phyloP scores from a whole-genome alignment of 92 coral and sea anemone species.

The Galaxea fascicularis region DNA sequence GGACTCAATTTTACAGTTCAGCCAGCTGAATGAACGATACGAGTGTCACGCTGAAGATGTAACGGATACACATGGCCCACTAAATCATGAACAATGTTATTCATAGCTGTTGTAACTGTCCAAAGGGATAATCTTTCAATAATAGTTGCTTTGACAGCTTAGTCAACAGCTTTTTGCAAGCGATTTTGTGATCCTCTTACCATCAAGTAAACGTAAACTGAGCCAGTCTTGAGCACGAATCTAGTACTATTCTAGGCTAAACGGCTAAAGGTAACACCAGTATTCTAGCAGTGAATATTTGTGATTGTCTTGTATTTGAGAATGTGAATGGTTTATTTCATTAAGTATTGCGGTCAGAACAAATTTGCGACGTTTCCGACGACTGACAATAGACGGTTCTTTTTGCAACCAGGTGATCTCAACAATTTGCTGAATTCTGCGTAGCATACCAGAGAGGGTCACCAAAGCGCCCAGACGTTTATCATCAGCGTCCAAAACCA shows the following conservation, averaged over 20 bases:
- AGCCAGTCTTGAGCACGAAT: background rate
- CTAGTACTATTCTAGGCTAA: background rate
- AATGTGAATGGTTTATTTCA: background rate
- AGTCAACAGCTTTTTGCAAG: conserved; percentile 16
- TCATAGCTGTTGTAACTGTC: background rate
- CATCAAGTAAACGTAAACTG: background rate
- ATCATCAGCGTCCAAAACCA: background rate
- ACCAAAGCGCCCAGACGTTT: background rate
- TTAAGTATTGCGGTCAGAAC: conserved; percentile 16
- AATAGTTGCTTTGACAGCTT: conserved; percentile 13
- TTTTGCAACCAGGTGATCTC: background rate
- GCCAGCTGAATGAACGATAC: background rate
- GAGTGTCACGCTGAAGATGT: conserved; percentile 42
- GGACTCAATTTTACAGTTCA: background rate
- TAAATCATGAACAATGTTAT: conserved; percentile 28
- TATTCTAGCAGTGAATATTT: background rate
- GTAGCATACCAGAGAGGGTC: too few relatives aligned
- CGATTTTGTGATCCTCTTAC: background rate
- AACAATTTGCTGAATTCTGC: background rate
- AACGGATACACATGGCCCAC: conserved; percentile 2
- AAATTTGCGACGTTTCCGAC: conserved; percentile 27
- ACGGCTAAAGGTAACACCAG: background rate
- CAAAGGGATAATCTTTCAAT: conserved; percentile 23
- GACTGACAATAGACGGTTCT: conserved; percentile 21
- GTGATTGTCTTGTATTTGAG: background rate